Evolutionary conservation across 1,140 invertebrate genomes (phyloP).

Genomic region (Propsilocerus akamusi): DNA sequence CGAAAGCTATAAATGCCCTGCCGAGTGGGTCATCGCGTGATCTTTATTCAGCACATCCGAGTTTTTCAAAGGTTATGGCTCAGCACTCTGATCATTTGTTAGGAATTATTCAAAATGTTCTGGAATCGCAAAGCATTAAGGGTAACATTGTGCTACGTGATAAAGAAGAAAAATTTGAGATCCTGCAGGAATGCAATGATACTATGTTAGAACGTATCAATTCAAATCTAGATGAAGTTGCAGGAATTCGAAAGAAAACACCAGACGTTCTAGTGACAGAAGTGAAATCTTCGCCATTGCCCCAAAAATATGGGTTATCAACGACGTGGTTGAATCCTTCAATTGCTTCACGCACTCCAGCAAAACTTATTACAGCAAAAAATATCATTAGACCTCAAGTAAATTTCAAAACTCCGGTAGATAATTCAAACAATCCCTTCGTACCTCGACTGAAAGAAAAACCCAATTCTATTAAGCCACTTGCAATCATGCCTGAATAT

Average conservation of each 20-base stretch:
- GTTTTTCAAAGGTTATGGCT: constrained; percentile 40
- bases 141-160: constrained; percentile 34
- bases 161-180: constrained; percentile 52
- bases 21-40: constrained; percentile 46
- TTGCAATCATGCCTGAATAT: constrained; percentile 48
- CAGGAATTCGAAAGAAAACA: constrained; percentile 38
- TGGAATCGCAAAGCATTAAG: constrained; percentile 36
- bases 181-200: constrained; percentile 59
- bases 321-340: neutral
- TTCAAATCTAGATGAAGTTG: constrained; percentile 48
- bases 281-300: neutral
- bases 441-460: constrained; percentile 68
- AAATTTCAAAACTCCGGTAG: constrained; percentile 67
- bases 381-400: constrained; percentile 68
- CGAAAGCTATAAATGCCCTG: constrained; percentile 44
- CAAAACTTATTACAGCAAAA: constrained; percentile 47
- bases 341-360: constrained; percentile 11
- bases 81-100: constrained; percentile 33
- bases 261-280: constrained; percentile 27
- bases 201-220: constrained; percentile 61
- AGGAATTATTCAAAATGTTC: constrained; percentile 30
- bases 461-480: constrained; percentile 69
- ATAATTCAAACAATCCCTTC: constrained; percentile 63
- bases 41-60: constrained; percentile 48
- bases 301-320: neutral